A percentile compares a stretch with the other conserved stretches of the same genome.
phyloP scores from a whole-genome alignment of 2,888 invertebrate species.

The Ferdinandea cuprea region DNA sequence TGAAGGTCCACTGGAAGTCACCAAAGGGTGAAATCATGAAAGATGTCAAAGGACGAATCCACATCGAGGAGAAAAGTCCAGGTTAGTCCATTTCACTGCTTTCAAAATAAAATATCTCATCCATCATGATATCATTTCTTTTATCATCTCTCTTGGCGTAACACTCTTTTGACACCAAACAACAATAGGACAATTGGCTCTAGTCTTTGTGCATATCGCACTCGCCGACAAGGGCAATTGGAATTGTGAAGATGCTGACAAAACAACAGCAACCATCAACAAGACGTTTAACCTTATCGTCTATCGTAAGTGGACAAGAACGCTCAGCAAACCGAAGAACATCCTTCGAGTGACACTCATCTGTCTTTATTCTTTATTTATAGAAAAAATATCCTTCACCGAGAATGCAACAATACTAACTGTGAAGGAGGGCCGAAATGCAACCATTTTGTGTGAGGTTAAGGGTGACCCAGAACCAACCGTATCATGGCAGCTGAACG shows the following conservation, averaged over 20 bases:
- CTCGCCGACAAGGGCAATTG: constrained; percentile 84
- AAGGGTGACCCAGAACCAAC: constrained; percentile 83
- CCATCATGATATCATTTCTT: constrained; percentile 1
- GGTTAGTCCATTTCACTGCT: constrained; percentile 74
- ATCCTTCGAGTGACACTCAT: constrained; percentile 6
- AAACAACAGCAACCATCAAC: constrained; percentile 71
- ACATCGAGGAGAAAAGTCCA: constrained; percentile 81
- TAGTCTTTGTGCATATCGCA: constrained; percentile 83
- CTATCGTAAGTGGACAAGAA: constrained; percentile 82
- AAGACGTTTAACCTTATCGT: constrained; percentile 82
- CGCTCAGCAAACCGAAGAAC: background rate
- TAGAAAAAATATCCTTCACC: constrained; percentile 85
- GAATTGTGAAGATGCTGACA: constrained; percentile 82
- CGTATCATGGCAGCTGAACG: constrained; percentile 84
- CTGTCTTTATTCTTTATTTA: constrained; percentile 13
- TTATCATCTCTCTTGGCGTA: background rate
- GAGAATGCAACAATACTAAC: constrained; percentile 84
- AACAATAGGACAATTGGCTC: constrained; percentile 81
- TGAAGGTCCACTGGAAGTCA: constrained; percentile 82
- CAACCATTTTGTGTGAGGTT: constrained; percentile 83
- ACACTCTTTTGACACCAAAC: background rate
- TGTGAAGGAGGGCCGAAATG: constrained; percentile 84
- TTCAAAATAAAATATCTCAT: constrained; percentile 5
- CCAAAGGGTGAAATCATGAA: constrained; percentile 81
- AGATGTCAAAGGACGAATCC: constrained; percentile 83